These are phyloP conservation scores for Propithecus deckenii DNA, from an alignment of 2,797 vertebrate genomes.

Conservation along the genomic window DNA sequence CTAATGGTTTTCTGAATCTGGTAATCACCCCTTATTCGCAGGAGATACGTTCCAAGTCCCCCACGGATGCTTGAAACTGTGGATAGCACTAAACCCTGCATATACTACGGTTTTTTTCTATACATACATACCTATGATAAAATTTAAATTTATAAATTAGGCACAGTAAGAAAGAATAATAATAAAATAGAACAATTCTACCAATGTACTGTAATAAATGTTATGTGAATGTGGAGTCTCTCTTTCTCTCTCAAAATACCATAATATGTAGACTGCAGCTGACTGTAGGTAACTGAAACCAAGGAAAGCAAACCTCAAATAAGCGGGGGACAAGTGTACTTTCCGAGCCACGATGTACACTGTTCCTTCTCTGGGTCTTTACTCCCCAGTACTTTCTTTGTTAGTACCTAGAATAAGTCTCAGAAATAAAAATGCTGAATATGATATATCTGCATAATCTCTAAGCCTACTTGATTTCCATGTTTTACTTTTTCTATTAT, in stretches of 20 bases:
- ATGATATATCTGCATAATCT: neutral
- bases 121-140: neutral
- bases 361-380: neutral
- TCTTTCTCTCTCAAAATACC: neutral
- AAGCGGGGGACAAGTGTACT: neutral
- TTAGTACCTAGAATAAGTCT: neutral
- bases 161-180: neutral
- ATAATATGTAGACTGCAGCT: neutral
- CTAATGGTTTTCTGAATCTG: neutral
- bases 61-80: neutral
- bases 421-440: constrained; percentile 5
- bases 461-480: neutral
- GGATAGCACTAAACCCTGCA: neutral
- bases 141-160: neutral
- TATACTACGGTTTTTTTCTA: neutral
- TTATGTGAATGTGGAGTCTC: neutral
- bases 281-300: neutral
- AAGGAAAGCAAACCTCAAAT: neutral
- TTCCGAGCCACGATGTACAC: neutral
- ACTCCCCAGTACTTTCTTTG: neutral
- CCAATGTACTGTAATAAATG: neutral
- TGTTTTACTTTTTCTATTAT: neutral
- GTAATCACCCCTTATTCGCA: neutral
- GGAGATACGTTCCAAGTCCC: neutral
- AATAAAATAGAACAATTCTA: neutral